phyloP scores from a whole-genome alignment of 2,113 vertebrate genomes.

The Anarrhichthys ocellatus region DNA sequence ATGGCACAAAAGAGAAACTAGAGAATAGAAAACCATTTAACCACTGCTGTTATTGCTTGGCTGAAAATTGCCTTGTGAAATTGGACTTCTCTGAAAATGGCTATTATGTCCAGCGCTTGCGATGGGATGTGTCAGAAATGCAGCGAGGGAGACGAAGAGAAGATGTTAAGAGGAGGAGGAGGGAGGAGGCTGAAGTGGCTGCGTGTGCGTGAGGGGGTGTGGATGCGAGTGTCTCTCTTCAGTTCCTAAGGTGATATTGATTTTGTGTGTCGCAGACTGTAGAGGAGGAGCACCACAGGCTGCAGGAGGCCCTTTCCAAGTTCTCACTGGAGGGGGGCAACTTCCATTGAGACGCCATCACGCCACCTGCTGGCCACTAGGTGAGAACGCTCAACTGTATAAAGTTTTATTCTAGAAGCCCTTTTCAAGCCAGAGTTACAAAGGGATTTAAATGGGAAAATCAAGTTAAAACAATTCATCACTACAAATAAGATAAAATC shows the following conservation, averaged over 20 bases:
- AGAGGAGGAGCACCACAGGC: conserved; percentile 81
- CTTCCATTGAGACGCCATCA: conserved; percentile 74
- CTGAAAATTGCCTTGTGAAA: conserved; percentile 79
- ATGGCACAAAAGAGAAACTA: conserved; percentile 70
- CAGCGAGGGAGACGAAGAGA: conserved; percentile 63
- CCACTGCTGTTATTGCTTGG: conserved; percentile 72
- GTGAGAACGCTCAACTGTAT: conserved; percentile 48
- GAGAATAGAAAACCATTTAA: conserved; percentile 77
- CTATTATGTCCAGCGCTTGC: conserved; percentile 66
- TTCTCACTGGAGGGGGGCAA: conserved; percentile 75
- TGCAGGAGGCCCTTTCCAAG: conserved; percentile 80
- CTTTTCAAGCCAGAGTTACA: neutral
- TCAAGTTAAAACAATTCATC: neutral
- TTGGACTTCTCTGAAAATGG: conserved; percentile 76
- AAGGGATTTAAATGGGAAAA: neutral
- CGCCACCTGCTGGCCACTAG: conserved; percentile 72
- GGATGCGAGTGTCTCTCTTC: conserved; percentile 19
- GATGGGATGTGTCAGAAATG: conserved; percentile 72
- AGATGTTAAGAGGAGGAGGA: conserved; percentile 60
- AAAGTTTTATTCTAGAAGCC: neutral
- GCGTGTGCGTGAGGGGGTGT: conserved; percentile 20
- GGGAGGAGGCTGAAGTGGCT: conserved; percentile 38
- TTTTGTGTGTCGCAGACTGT: conserved; percentile 75
- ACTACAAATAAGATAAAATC: neutral
- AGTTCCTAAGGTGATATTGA: conserved; percentile 66